Percentiles rank a stretch among this genome's conserved stretches.
These are phyloP conservation scores for Ophioninae sp. DNA, from an alignment of 2,888 invertebrate species.

Conservation along the genomic window DNA sequence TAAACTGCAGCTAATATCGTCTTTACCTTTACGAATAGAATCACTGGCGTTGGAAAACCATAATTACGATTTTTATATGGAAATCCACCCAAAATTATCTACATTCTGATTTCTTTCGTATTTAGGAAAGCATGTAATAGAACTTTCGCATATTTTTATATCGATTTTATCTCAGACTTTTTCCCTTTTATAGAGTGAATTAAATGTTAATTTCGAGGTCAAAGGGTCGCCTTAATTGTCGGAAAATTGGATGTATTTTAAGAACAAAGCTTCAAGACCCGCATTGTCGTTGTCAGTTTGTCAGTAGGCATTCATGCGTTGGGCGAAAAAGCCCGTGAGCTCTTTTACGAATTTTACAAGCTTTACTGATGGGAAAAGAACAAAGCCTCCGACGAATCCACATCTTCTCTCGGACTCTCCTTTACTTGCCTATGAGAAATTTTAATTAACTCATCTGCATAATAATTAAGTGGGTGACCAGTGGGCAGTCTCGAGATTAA, in stretches of 20 bases:
- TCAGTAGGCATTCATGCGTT: slow-evolving; percentile 17
- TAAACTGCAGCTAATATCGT: background rate
- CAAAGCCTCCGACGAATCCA: slow-evolving; percentile 2
- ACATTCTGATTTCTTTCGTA: background rate
- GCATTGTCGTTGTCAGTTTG: background rate
- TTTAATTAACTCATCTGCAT: slow-evolving; percentile 58
- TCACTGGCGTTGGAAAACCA: background rate
- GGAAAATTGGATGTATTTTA: slow-evolving; percentile 51
- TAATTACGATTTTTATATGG: background rate
- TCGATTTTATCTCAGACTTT: background rate
- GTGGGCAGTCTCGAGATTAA: background rate
- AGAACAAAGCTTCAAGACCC: slow-evolving; percentile 34
- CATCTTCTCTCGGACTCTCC: slow-evolving; percentile 6
- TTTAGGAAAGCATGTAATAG: background rate
- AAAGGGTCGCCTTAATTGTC: background rate
- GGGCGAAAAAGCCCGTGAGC: slow-evolving; percentile 16
- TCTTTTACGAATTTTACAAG: background rate
- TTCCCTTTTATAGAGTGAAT: no score
- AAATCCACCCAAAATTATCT: background rate
- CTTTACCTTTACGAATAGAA: background rate
- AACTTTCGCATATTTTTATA: background rate
- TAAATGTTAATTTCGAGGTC: no score
- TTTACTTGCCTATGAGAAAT: slow-evolving; percentile 28
- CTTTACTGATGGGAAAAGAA: slow-evolving; percentile 19
- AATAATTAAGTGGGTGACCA: slow-evolving; percentile 33